These are phyloP conservation scores for Halcyon chelicuti DNA, from an alignment of 2,797 vertebrate species.

Conservation along the genomic window DNA sequence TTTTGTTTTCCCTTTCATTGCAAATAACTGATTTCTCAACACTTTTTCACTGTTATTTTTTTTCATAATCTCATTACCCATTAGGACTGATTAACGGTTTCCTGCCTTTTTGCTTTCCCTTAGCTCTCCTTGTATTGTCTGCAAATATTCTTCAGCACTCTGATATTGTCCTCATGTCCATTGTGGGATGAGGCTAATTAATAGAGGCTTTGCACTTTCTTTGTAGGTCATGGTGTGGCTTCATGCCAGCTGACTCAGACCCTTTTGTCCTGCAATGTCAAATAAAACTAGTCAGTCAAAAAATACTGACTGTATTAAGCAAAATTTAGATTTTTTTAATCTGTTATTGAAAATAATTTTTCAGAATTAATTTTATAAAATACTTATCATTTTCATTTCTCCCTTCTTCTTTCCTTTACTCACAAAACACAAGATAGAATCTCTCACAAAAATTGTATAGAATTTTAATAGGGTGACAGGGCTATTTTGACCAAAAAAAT, in stretches of 20 bases:
- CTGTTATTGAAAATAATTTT: neutral
- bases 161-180: neutral
- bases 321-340: neutral
- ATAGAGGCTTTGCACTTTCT: neutral
- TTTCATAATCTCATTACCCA: neutral
- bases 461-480: neutral
- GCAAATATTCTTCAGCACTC: neutral
- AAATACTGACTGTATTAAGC: neutral
- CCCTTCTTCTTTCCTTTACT: neutral
- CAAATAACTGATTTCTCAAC: neutral
- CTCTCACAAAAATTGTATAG: neutral
- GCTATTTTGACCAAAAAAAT: neutral
- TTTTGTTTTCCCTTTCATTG: slow-evolving; percentile 10
- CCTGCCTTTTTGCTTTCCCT: neutral
- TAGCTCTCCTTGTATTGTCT: neutral
- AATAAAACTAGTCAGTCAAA: neutral
- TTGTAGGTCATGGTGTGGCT: neutral
- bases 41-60: neutral
- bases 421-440: neutral
- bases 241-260: neutral
- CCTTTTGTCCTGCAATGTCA: neutral
- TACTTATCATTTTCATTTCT: neutral
- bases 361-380: neutral
- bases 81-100: slow-evolving; percentile 23
- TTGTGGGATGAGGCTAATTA: neutral